These are phyloP conservation scores for Pseudobourletiella spinata DNA, from an alignment of 1,140 invertebrate genomes.

Conservation along the genomic window DNA sequence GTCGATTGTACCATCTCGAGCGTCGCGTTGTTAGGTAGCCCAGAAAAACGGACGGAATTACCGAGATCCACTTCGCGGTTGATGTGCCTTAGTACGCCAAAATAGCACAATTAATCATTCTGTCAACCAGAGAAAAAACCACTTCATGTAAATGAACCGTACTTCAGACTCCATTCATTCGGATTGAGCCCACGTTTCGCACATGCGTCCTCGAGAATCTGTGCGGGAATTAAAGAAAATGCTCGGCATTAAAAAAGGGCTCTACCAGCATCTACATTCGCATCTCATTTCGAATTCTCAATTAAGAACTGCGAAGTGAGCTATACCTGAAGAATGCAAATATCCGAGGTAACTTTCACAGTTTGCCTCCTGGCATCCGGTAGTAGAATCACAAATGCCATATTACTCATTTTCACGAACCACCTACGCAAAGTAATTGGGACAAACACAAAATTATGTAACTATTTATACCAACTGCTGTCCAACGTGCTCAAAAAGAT, in stretches of 20 bases:
- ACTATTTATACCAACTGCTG: too few relatives aligned
- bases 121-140: background rate
- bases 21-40: slow-evolving; percentile 69
- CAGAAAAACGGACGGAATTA: slow-evolving; percentile 62
- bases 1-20: slow-evolving; percentile 62
- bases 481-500: too few relatives aligned
- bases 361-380: slow-evolving; percentile 59
- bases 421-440: too few relatives aligned
- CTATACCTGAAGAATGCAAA: slow-evolving; percentile 61
- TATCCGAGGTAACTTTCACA: slow-evolving; percentile 57
- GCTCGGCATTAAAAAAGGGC: too few relatives aligned
- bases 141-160: slow-evolving; percentile 26
- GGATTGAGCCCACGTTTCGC: slow-evolving; percentile 59
- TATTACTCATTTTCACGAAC: slow-evolving; percentile 1
- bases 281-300: too few relatives aligned
- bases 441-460: too few relatives aligned
- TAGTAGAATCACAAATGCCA: slow-evolving; percentile 46
- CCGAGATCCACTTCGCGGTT: slow-evolving; percentile 62
- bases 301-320: too few relatives aligned
- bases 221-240: too few relatives aligned
- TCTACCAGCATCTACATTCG: too few relatives aligned
- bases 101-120: slow-evolving; percentile 8
- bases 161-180: slow-evolving; percentile 63
- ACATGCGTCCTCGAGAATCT: slow-evolving; percentile 72
- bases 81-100: slow-evolving; percentile 51